Base-by-base conservation (phyloP, 2,888 invertebrate species). In the Stenotaenia linearis region DNA sequence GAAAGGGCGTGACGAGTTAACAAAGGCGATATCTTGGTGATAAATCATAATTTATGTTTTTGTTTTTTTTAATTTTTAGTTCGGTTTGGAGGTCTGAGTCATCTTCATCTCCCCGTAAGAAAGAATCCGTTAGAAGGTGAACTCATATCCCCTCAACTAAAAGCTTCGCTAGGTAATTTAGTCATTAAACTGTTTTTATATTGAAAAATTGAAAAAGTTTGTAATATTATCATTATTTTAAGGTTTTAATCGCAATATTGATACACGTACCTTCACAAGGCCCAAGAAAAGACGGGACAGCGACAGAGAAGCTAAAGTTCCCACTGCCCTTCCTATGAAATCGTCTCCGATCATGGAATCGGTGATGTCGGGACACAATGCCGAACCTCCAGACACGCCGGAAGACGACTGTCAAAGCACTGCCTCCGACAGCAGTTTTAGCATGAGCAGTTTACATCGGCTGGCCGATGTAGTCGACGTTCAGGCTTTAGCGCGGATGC, bases 251-350 rank as follows among this genome's bases (percentile, higher is more conserved):
- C 37, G 61, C 15, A 30, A 30, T n/a, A 80, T 86, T 32, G 84
- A 86, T 80, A 84, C 85, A 12, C 84, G 84, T 32, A 86, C 86
- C 30, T 86, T 86, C 83, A 86, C 86, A 6, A 81, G 86, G 74
- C 84, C 85, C 21, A 86, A 85, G 82, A 85, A 85, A 80, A 83
- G 81, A 69, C 56, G 77, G 0, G 56, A 78, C 7, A 35, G 18
- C 9, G 77, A 77, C 2, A n/a, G 37, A 30, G 76, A 76, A 18
- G n/a, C 18, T 5, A 76, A 74, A 25, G 25, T 40, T 1, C 56
- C 79, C 12, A 12, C 61, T 18, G 77, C 74, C 25, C 45, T 79
- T 4, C 69, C 61, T 37, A 21, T 30, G 10, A 75, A 32, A 75
- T 75, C 75, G 28, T 32, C 75, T 25, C 77, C 23, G 9, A 35